Percentiles rank a stretch among this genome's conserved stretches.
phyloP scores from a whole-genome alignment of 2,113 vertebrate genomes.

The Colinus virginianus region DNA sequence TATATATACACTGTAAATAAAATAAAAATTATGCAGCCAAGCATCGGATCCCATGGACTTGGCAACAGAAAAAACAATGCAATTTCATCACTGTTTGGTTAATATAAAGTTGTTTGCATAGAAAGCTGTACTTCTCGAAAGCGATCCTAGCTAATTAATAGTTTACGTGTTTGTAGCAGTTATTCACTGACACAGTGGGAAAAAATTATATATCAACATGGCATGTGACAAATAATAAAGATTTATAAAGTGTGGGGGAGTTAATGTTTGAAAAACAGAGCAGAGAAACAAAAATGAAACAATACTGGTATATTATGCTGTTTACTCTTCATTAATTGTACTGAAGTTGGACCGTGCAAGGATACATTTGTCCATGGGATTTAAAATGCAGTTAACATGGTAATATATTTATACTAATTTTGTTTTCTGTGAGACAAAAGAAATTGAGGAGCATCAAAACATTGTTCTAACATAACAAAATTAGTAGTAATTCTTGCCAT shows the following conservation, averaged over 20 bases:
- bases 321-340: slow-evolving; percentile 37
- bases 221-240: not conserved
- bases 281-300: slow-evolving; percentile 21
- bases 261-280: not conserved
- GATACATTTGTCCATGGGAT: slow-evolving; percentile 88
- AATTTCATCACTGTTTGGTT: not conserved
- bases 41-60: slow-evolving; percentile 94
- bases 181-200: not conserved
- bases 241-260: not conserved
- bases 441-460: slow-evolving; percentile 52
- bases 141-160: not conserved
- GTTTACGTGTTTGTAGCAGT: not conserved
- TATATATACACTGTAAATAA: slow-evolving; percentile 75
- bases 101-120: slow-evolving; percentile 16
- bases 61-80: slow-evolving; percentile 11
- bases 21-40: slow-evolving; percentile 76
- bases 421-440: slow-evolving; percentile 83
- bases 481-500: slow-evolving; percentile 88
- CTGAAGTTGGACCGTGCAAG: slow-evolving; percentile 49
- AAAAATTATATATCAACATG: not conserved
- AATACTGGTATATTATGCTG: not conserved
- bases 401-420: slow-evolving; percentile 88
- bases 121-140: not conserved
- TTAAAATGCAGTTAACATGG: slow-evolving; percentile 86
- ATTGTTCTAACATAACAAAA: slow-evolving; percentile 81